Evolutionary conservation across 2,888 invertebrate genomes (phyloP).

Genomic region (Cheilosia grossa): DNA sequence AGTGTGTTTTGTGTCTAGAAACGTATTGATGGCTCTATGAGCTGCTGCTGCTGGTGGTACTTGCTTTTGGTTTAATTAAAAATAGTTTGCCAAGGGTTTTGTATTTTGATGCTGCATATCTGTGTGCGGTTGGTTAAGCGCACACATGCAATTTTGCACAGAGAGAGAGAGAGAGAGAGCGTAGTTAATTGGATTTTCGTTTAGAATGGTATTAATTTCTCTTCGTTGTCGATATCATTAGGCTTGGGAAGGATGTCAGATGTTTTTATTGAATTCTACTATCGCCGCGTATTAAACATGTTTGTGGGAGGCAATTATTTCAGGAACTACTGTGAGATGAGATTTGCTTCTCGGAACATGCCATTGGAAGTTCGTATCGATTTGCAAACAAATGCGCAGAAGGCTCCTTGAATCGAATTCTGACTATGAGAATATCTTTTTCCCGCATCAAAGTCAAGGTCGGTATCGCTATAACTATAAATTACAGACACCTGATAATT

Average conservation of each 20-base stretch:
- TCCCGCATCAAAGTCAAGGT: neutral
- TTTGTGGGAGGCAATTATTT: neutral
- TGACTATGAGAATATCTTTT: neutral
- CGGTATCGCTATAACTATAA: neutral
- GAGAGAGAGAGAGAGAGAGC: conserved; percentile 2
- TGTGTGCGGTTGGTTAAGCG: conserved; percentile 54
- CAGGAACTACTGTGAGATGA: neutral
- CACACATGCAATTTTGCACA: conserved; percentile 58
- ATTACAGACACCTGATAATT: neutral
- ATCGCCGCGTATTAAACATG: neutral
- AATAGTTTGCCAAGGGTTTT: conserved; percentile 71
- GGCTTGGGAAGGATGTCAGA: conserved; percentile 36
- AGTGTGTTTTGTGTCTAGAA: conserved; percentile 27
- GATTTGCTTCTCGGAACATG: neutral
- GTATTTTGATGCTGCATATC: conserved; percentile 29
- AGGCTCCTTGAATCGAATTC: neutral
- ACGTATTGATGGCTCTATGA: conserved; percentile 50
- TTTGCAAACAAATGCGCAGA: neutral
- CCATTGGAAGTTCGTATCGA: neutral
- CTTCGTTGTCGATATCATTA: conserved; percentile 47
- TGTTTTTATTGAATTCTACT: conserved; percentile 44
- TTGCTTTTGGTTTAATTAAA: conserved; percentile 70
- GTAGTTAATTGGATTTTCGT: conserved; percentile 63
- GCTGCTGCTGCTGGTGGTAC: conserved; percentile 9
- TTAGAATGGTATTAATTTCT: conserved; percentile 46